A percentile compares a stretch with the other conserved stretches of the same genome.
Evolutionary conservation across 2,797 vertebrate species (phyloP).

Genomic region (Syndactyla subalaris): DNA sequence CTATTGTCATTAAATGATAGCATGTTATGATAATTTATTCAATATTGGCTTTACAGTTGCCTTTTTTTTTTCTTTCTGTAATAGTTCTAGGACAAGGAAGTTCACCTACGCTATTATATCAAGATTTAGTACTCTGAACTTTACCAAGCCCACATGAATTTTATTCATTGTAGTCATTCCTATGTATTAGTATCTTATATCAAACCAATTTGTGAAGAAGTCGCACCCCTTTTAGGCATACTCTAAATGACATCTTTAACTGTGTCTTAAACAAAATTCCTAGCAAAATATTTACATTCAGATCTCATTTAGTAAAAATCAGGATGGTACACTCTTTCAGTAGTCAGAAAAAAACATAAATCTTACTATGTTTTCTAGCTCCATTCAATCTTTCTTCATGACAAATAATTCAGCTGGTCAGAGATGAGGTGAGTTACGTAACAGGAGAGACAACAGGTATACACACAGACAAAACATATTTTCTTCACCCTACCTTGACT

Average conservation of each 20-base stretch:
- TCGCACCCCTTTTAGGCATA: neutral
- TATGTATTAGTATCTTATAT: neutral
- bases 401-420: neutral
- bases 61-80: neutral
- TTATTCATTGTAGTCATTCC: neutral
- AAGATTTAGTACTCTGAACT: conserved; percentile 4
- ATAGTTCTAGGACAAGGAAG: neutral
- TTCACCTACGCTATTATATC: neutral
- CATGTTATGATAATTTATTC: neutral
- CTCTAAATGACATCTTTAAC: neutral
- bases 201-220: neutral
- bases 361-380: neutral
- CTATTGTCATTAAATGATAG: neutral
- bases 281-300: neutral
- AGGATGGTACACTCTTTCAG: neutral
- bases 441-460: neutral
- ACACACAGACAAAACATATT: neutral
- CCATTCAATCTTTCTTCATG: neutral
- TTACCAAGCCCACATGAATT: neutral
- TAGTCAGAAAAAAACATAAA: neutral
- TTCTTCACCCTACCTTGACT: neutral
- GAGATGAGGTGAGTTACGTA: neutral
- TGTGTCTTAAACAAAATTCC: neutral
- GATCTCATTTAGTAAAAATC: neutral
- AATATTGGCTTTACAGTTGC: neutral